Evolutionary conservation across 2,888 invertebrate species (phyloP), one percentile per base, ranked within the genome.

Genomic region (Noctua janthina): DNA sequence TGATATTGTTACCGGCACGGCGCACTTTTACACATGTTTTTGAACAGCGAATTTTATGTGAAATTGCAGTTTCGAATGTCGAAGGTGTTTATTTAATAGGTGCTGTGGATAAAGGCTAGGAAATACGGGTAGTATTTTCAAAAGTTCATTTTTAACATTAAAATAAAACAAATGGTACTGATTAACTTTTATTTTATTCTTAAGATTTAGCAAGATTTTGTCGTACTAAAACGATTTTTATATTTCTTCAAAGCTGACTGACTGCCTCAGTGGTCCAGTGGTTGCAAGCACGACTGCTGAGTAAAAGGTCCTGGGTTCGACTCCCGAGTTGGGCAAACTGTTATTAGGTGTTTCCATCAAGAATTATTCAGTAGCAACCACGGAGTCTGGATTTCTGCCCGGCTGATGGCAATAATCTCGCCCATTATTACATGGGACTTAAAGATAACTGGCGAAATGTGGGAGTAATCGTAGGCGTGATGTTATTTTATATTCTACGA

Each of bases 1-100:
- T 86, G 76, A 79, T 79, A 82, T 86, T 76, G 76, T 86, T 46
- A 74, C 76, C 29, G 71, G 76, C 70, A 56, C 15, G 15, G 46
- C 29, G 68, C 56, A 78, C 74, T 78, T 74, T 80, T 78, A 64
- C 86, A 82, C 86, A 68, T 76, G 68, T 74, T 74, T 74, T 78
- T 78, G 71, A 79, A 76, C 74, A 69, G 68, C 20, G 70, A 76
- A 71, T 85, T 54, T 72, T 62, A 68, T 82, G 66, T 79, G 54
- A 79, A 71, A 76, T 67, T 74, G 67, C 23, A 75, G 23, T 82
- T 84, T 78, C 17, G 35, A 51, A 4, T 29, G 51, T 20, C 68
- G 51, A 39, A 66, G 11, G 23, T n/a, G 64, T 75, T 66, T 46
- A 66, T 66, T 59, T 74, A 46, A 67, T 62, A 6, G 6, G 46